phyloP scores from a whole-genome alignment of 2,113 vertebrate species.

The Dromiciops gliroides region DNA sequence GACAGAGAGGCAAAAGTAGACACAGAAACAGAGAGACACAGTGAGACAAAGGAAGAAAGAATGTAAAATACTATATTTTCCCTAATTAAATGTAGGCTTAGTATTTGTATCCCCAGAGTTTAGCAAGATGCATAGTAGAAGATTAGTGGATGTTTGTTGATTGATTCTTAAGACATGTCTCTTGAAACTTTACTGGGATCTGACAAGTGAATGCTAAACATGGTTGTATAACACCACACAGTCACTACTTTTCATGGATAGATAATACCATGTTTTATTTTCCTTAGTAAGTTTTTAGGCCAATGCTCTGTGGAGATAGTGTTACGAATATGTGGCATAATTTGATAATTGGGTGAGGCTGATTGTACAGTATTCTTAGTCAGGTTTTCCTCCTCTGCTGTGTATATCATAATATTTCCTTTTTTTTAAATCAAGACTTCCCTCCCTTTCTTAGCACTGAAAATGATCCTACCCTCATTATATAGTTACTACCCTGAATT shows the following conservation, averaged over 20 bases:
- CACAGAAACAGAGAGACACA: neutral
- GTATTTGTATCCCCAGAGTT: neutral
- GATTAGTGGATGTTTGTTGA: neutral
- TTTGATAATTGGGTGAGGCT: neutral
- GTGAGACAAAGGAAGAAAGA: neutral
- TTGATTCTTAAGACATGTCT: neutral
- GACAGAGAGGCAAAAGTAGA: neutral
- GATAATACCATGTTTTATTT: neutral
- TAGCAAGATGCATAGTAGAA: neutral
- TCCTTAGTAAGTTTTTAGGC: neutral
- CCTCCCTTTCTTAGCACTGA: neutral
- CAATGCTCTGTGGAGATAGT: neutral
- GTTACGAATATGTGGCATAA: neutral
- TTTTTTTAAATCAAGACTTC: neutral
- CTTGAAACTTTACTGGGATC: neutral
- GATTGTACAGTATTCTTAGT: slow-evolving; percentile 9
- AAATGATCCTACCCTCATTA: slow-evolving; percentile 50
- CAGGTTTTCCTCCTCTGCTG: slow-evolving; percentile 20
- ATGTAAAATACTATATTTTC: neutral
- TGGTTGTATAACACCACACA: neutral
- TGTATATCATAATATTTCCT: slow-evolving; percentile 32
- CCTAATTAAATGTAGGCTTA: neutral
- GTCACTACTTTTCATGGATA: neutral
- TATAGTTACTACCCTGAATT: slow-evolving; percentile 5
- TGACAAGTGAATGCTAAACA: neutral